These are phyloP conservation scores for Microtus oregoni DNA, from an alignment of 2,113 vertebrate genomes.

Conservation along the genomic window DNA sequence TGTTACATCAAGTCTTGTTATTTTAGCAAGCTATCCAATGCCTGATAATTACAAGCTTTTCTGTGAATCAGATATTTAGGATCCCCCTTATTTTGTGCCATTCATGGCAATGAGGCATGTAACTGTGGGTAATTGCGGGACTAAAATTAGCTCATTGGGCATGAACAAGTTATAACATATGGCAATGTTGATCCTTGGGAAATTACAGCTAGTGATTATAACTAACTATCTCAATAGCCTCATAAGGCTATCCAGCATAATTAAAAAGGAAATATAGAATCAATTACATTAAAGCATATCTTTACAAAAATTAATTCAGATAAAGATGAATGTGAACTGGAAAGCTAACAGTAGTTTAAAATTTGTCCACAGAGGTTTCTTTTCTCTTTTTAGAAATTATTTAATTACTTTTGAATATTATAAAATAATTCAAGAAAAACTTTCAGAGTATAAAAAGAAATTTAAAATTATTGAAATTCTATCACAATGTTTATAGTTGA, in stretches of 20 bases:
- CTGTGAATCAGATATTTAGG: conserved; percentile 27
- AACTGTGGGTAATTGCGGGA: not conserved
- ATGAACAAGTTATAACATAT: conserved; percentile 21
- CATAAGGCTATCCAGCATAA: conserved; percentile 25
- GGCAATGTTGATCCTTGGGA: conserved; percentile 6
- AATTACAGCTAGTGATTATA: conserved; percentile 35
- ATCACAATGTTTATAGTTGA: not conserved
- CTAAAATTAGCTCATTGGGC: conserved; percentile 31
- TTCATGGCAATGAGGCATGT: not conserved
- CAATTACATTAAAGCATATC: conserved; percentile 10
- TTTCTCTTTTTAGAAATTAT: conserved; percentile 19
- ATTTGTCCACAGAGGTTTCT: not conserved
- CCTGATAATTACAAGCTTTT: not conserved
- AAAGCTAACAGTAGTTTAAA: conserved; percentile 63
- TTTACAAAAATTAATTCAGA: conserved; percentile 53
- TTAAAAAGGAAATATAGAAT: conserved; percentile 46
- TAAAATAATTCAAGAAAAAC: not conserved
- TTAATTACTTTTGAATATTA: not conserved
- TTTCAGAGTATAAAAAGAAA: conserved; percentile 7
- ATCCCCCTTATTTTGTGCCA: not conserved
- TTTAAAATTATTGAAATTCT: conserved; percentile 27
- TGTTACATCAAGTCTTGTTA: not conserved
- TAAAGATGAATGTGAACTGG: conserved; percentile 15
- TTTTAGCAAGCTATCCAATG: conserved; percentile 24
- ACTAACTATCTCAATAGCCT: conserved; percentile 36